Percentiles rank a stretch among this genome's conserved stretches.
These are phyloP conservation scores for Pollenia labialis DNA, from an alignment of 2,888 invertebrate genomes.

Conservation along the genomic window DNA sequence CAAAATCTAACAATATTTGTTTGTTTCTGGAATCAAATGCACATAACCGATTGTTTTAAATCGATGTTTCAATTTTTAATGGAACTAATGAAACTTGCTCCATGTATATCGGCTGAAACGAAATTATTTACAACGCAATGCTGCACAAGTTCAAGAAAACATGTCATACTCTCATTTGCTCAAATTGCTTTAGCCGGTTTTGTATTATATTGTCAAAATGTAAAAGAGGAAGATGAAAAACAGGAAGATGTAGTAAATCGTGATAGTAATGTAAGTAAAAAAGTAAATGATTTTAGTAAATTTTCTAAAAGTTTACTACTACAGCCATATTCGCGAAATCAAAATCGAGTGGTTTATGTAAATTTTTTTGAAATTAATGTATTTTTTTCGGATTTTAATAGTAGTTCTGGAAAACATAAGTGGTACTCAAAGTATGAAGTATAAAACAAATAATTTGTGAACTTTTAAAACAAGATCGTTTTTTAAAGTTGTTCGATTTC, in stretches of 20 bases:
- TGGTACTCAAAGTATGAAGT: too few species aligned
- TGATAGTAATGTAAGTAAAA: constrained; percentile 37
- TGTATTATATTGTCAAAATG: constrained; percentile 60
- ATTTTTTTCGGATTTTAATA: too few species aligned
- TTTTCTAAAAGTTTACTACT: background rate
- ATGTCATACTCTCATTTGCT: constrained; percentile 77
- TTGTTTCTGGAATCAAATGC: constrained; percentile 76
- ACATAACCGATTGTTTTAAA: constrained; percentile 73
- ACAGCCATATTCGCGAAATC: too few species aligned
- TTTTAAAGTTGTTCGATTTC: too few species aligned
- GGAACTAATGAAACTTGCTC: constrained; percentile 74
- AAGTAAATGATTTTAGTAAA: background rate
- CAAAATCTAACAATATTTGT: constrained; percentile 74
- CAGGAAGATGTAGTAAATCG: background rate
- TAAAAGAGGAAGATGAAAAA: constrained; percentile 17
- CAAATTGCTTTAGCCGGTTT: constrained; percentile 73
- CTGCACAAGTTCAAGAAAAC: constrained; percentile 79
- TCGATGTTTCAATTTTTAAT: constrained; percentile 77
- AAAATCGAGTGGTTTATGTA: too few species aligned
- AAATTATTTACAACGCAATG: constrained; percentile 75
- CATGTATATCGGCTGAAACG: constrained; percentile 75
- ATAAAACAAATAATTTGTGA: too few species aligned
- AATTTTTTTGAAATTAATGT: too few species aligned
- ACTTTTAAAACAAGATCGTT: too few species aligned
- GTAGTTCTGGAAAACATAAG: too few species aligned